A percentile compares a stretch with the other conserved stretches of the same genome.
Evolutionary conservation across 37 sponge, comb jelly and placozoan species (phyloP).

Genomic region (Cliona cf. orientalis): DNA sequence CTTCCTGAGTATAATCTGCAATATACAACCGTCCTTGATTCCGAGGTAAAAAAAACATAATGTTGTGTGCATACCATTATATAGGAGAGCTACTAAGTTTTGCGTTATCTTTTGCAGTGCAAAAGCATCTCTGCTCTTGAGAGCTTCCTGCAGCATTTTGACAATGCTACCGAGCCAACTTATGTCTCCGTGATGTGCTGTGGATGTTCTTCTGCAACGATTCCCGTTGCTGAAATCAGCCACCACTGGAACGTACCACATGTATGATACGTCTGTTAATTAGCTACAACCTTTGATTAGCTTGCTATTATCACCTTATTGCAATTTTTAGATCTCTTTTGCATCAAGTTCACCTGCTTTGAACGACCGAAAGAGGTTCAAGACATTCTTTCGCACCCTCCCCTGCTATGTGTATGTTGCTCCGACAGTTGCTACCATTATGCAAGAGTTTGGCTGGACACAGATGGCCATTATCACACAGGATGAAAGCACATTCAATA

Average conservation of each 20-base stretch:
- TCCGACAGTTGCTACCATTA: background rate
- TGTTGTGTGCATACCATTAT: background rate
- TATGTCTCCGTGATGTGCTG: conserved; percentile 18
- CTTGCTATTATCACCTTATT: background rate
- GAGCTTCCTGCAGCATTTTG: background rate
- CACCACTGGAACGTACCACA: conserved; percentile 44
- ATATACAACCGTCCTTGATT: conserved; percentile 12
- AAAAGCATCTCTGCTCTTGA: background rate
- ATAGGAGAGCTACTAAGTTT: background rate
- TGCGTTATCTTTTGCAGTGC: background rate
- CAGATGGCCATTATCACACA: conserved; percentile 50
- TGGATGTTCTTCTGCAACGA: conserved; percentile 34
- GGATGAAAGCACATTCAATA: background rate
- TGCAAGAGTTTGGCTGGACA: conserved; percentile 36
- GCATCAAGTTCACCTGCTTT: conserved; percentile 9
- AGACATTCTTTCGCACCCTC: conserved; percentile 9
- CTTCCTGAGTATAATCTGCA: conserved; percentile 12
- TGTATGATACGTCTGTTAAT: background rate
- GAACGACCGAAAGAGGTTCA: background rate
- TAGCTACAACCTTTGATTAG: background rate
- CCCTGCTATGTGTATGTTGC: conserved; percentile 3
- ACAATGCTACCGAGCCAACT: background rate
- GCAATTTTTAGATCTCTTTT: background rate
- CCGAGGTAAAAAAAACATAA: conserved; percentile 4
- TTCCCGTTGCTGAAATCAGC: conserved; percentile 35